A percentile compares a stretch with the other conserved stretches of the same genome.
phyloP scores from a whole-genome alignment of 2,888 invertebrate genomes.

The Melinaea menophilus region DNA sequence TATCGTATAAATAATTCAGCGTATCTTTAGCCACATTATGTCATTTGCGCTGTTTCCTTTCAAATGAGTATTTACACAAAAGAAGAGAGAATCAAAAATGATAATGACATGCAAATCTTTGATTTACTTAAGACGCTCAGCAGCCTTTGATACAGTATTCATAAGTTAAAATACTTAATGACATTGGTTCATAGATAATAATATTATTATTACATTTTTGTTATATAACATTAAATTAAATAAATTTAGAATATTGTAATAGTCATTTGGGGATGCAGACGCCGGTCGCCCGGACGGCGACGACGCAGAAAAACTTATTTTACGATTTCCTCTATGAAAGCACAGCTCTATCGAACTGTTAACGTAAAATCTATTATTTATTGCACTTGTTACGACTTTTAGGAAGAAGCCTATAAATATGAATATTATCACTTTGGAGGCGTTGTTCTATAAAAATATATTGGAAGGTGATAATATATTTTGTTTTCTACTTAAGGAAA shows the following conservation, averaged over 20 bases:
- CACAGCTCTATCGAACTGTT: slow-evolving; percentile 58
- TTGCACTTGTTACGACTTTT: slow-evolving; percentile 57
- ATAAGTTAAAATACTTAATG: neutral
- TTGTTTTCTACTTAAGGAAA: neutral
- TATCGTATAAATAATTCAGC: slow-evolving; percentile 75
- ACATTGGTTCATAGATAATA: neutral
- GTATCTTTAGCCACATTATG: slow-evolving; percentile 74
- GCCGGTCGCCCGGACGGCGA: slow-evolving; percentile 43
- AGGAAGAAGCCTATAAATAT: slow-evolving; percentile 39
- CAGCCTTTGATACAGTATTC: slow-evolving; percentile 3
- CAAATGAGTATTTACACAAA: slow-evolving; percentile 74
- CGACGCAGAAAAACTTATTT: slow-evolving; percentile 70
- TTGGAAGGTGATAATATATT: slow-evolving; percentile 3
- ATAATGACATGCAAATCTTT: slow-evolving; percentile 77
- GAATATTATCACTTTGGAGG: slow-evolving; percentile 35
- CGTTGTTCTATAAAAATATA: slow-evolving; percentile 18
- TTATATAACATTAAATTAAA: slow-evolving; percentile 45
- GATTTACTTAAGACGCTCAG: slow-evolving; percentile 53
- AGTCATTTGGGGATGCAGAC: slow-evolving; percentile 38
- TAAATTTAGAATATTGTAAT: slow-evolving; percentile 16
- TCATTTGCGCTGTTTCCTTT: slow-evolving; percentile 75
- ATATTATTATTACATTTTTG: neutral
- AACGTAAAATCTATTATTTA: slow-evolving; percentile 70
- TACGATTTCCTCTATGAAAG: slow-evolving; percentile 70
- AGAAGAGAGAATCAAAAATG: slow-evolving; percentile 78